Conservation (phyloP, 2,113 vertebrate genomes). For the Corythoichthys haematopterus region DNA sequence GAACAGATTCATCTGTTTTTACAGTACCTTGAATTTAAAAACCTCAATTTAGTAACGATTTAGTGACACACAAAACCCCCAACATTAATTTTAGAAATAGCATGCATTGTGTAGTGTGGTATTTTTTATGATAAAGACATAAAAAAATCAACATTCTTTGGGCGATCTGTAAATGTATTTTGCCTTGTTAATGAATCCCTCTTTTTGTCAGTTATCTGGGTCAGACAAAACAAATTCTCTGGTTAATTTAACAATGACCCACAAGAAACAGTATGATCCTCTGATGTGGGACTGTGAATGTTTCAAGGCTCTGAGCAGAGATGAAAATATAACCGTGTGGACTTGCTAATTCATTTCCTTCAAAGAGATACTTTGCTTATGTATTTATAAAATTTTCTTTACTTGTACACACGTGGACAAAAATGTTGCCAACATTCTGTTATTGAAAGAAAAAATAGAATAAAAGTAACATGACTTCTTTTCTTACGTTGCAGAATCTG, state of each 20-base stretch:
- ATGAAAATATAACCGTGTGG: neutral
- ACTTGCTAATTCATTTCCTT: too few species aligned
- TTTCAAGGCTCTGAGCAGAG: neutral
- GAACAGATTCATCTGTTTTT: neutral
- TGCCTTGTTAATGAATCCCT: neutral
- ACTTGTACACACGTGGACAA: too few species aligned
- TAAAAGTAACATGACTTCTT: too few species aligned
- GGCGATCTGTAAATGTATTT: neutral
- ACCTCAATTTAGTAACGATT: neutral
- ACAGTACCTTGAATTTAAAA: too few species aligned
- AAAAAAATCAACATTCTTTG: neutral
- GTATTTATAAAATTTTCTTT: too few species aligned
- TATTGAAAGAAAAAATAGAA: too few species aligned
- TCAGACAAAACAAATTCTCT: conserved; percentile 1
- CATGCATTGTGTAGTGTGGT: neutral
- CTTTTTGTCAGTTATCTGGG: conserved; percentile 15
- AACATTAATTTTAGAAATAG: neutral
- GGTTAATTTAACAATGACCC: conserved; percentile 7
- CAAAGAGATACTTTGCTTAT: too few species aligned
- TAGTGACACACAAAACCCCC: neutral
- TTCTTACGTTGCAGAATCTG: too few species aligned
- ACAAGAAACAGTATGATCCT: conserved; percentile 3
- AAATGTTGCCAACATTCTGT: too few species aligned
- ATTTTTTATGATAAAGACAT: neutral
- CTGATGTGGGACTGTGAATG: neutral